Evolutionary conservation across 1,140 invertebrate genomes (phyloP).

Genomic region (Aphelenchoides fujianensis): DNA sequence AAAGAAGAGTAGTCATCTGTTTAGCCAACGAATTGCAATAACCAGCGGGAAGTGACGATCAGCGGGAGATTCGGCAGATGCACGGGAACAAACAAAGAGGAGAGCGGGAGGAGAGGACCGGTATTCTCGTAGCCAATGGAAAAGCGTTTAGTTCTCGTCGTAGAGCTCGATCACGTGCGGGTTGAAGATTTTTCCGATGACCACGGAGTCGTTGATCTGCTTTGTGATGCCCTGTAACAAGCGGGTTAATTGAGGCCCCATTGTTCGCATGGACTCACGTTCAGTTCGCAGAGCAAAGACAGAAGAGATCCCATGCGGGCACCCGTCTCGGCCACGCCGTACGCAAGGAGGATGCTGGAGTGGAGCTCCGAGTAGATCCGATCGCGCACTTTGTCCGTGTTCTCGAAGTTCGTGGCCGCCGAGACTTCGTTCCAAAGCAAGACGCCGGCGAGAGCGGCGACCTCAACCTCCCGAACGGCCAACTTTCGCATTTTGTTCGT

Average conservation of each 20-base stretch:
- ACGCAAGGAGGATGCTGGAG: conserved; percentile 43
- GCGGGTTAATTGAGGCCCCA: not conserved
- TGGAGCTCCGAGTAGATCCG: conserved; percentile 45
- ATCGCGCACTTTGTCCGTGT: conserved; percentile 40
- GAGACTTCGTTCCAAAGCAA: conserved; percentile 50
- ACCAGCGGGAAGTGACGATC: too few species aligned
- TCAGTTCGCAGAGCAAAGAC: conserved; percentile 41
- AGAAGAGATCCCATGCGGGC: conserved; percentile 39
- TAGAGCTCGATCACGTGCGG: conserved; percentile 43
- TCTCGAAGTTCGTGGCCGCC: conserved; percentile 7
- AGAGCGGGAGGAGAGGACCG: too few species aligned
- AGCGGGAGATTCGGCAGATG: too few species aligned
- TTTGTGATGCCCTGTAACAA: conserved; percentile 44
- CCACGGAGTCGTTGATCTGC: conserved; percentile 45
- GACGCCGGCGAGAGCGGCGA: conserved; percentile 47
- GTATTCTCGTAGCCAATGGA: too few species aligned
- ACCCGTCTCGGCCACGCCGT: conserved; percentile 40
- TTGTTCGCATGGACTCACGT: conserved; percentile 30
- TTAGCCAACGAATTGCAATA: too few species aligned
- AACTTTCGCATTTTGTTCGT: conserved; percentile 36
- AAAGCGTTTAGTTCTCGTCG: conserved; percentile 31
- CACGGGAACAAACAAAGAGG: too few species aligned
- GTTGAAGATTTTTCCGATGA: conserved; percentile 49
- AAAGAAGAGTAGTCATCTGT: too few species aligned
- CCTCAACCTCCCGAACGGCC: conserved; percentile 38